phyloP scores from a whole-genome alignment of 2,888 invertebrate species.

The Cataglyphis cursor region DNA sequence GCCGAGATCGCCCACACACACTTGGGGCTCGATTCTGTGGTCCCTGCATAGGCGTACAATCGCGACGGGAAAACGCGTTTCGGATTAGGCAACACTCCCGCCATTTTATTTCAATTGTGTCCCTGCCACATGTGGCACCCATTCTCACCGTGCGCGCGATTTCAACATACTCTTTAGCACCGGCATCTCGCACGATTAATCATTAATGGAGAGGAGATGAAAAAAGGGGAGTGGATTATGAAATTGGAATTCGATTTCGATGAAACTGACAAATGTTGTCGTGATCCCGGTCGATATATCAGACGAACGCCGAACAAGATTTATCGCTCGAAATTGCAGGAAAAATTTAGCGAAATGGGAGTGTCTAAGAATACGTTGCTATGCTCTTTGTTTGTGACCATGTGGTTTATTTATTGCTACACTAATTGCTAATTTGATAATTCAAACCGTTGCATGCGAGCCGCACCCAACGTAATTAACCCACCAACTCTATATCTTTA shows the following conservation, averaged over 20 bases:
- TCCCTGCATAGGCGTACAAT: slow-evolving; percentile 75
- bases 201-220: slow-evolving; percentile 11
- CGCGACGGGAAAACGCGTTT: slow-evolving; percentile 63
- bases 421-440: slow-evolving; percentile 41
- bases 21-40: slow-evolving; percentile 59
- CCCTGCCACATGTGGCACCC: slow-evolving; percentile 59
- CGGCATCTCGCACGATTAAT: slow-evolving; percentile 53
- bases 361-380: slow-evolving; percentile 8
- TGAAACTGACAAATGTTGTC: slow-evolving; percentile 3
- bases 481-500: not conserved
- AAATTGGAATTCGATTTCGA: slow-evolving; percentile 26
- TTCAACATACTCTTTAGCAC: slow-evolving; percentile 58
- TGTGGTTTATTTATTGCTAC: slow-evolving; percentile 39
- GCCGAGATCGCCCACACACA: slow-evolving; percentile 77
- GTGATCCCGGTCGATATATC: not conserved
- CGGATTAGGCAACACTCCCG: slow-evolving; percentile 74
- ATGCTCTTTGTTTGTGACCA: not conserved
- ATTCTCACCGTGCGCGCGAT: slow-evolving; percentile 53
- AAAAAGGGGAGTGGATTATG: not conserved
- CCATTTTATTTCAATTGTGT: slow-evolving; percentile 76
- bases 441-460: slow-evolving; percentile 20
- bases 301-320: slow-evolving; percentile 14
- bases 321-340: slow-evolving; percentile 15
- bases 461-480: slow-evolving; percentile 26
- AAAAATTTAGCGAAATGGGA: slow-evolving; percentile 17